Base-by-base conservation (phyloP, 2,888 invertebrate genomes). In the Drosophila villosipedis region DNA sequence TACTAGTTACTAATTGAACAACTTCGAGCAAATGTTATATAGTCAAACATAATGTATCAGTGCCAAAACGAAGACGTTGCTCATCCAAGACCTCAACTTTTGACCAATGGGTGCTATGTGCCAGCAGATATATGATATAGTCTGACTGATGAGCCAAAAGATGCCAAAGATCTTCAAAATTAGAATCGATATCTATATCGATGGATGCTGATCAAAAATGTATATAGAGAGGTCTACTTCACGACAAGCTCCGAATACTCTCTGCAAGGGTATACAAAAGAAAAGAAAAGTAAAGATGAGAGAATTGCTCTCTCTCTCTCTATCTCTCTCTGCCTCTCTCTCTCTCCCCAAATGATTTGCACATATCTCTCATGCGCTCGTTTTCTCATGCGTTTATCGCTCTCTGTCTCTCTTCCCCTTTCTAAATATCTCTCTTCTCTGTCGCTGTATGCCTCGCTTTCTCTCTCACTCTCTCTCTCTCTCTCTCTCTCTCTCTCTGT, bases 321-420 rank as follows among this genome's bases (percentile, higher is more conserved):
- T 37, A 14, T 37, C 58, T 58, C 39, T 30, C 1, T 30, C 30
- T 30, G 25, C 0, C 10, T 50, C 2, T 50, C 5, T 53, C 12
- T n/a, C 25, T 37, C 28, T 33, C 58, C 47, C 39, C 25, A 39
- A 53, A 43, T 47, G 33, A 47, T 55, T 52, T 53, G 43, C 61
- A 64, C 63, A 72, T 78, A 61, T 58, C 22, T 58, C 58, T 58
- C 58, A 58, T 57, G 63, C 19, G 63, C 75, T 78, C 67, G 66
- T 64, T 58, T 43, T 68, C 78, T 73, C 74, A 70, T 80, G 75
- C 52, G 77, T 58, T 74, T 79, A 74, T 78, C 75, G 77, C 80
- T 80, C 61, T 78, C 10, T 68, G 9, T 39, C 30, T 33, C 35
- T 58, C 58, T 41, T 22, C 41, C n/a, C 28, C n/a, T 31, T 58